Base-by-base conservation (phyloP, 2,113 vertebrate genomes). In the Cathartes aura region DNA sequence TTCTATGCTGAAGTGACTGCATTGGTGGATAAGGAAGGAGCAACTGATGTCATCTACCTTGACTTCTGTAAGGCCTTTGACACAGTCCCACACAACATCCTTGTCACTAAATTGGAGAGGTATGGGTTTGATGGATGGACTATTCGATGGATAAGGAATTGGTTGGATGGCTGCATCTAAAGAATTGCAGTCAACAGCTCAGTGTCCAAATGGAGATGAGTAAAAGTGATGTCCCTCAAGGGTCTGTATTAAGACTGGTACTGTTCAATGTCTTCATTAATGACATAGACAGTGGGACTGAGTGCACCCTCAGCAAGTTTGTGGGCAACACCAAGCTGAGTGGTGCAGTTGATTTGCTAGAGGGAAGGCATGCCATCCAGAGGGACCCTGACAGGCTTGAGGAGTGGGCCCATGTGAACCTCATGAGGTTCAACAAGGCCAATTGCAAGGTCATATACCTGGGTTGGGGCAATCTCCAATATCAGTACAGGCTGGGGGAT, bases 391-490 rank as follows among this genome's bases (percentile, higher is more conserved):
- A 63, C 36, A 66, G 74, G 8, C 23, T 62, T 75, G n/a, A 80
- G 32, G 19, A 56, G 11, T 26, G 19, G 11, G 29, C 27, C 30
- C 7, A 6, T 11, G 8, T 36, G 45, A 79, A 48, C 8, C 8
- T 50, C 19, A 34, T 14, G 38, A 59, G 20, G 13, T 56, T 81
- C 14, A 52, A 30, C 34, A 70, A 17, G 14, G 24, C 56, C 32
- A 70, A 40, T 22, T 40, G 29, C 29, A 53, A 40, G 53, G 29
- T 68, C n/a, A 47, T 73, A 0, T 48, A 48, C 27, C 19, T 55
- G 40, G 7, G 5, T 60, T 1, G 1, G 17, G 24, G 20, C 30
- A 58, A 8, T 64, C 18, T 13, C 3, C 3, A 9, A 2, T 63
- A 58, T 70, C 20, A 60, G 6, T 64, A n/a, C 16, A 52, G 47